A percentile compares a stretch with the other conserved stretches of the same genome.
These are phyloP conservation scores for Yponomeuta evonymella DNA, from an alignment of 2,888 invertebrate genomes.

Conservation along the genomic window DNA sequence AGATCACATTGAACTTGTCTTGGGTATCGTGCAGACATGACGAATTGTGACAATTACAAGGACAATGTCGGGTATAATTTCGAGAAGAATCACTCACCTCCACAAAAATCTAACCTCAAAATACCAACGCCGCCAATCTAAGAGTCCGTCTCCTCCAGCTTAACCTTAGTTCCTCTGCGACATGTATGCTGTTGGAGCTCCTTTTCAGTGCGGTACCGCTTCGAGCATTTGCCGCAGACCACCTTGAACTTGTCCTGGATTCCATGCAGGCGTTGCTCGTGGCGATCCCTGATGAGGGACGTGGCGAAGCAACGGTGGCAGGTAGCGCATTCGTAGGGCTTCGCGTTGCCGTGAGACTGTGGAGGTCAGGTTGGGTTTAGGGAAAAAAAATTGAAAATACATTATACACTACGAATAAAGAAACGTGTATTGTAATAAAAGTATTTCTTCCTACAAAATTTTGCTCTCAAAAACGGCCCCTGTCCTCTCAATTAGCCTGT, in stretches of 20 bases:
- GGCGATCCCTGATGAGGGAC: slow-evolving; percentile 46
- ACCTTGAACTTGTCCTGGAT: slow-evolving; percentile 48
- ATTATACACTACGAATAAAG: no score
- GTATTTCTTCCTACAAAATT: no score
- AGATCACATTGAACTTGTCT: slow-evolving; percentile 44
- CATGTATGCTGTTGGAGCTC: slow-evolving; percentile 52
- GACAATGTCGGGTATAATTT: no score
- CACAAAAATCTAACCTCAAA: no score
- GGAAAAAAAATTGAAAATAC: no score
- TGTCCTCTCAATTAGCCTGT: no score
- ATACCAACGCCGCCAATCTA: no score
- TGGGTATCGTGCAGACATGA: slow-evolving; percentile 47
- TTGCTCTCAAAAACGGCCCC: no score
- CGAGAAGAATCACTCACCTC: neutral
- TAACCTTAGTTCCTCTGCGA: neutral
- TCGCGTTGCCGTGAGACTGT: slow-evolving; percentile 56
- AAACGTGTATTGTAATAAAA: no score
- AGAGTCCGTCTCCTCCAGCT: neutral
- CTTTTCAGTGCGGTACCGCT: slow-evolving; percentile 49
- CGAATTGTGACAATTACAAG: slow-evolving; percentile 34
- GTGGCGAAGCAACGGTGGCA: slow-evolving; percentile 58
- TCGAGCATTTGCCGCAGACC: slow-evolving; percentile 44
- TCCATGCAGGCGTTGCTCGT: slow-evolving; percentile 46
- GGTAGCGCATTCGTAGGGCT: slow-evolving; percentile 46
- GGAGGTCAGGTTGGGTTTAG: neutral